Conservation (phyloP, 2,797 vertebrate genomes). For the Petrocephalus sullivani region DNA sequence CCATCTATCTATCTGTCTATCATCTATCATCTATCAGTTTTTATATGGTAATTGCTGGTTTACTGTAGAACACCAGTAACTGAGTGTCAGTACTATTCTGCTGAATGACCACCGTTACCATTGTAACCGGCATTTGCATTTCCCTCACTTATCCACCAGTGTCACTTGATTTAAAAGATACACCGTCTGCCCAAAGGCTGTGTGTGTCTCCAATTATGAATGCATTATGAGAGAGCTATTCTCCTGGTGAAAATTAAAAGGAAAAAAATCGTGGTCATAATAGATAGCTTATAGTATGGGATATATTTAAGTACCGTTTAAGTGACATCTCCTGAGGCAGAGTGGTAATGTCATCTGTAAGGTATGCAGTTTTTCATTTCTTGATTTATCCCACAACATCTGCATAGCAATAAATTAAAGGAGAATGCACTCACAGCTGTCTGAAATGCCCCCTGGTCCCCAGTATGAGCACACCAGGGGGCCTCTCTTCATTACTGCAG, state of each 20-base stretch:
- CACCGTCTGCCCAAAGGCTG: neutral
- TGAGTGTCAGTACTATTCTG: neutral
- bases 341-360: neutral
- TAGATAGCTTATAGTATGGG: neutral
- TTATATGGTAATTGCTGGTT: neutral
- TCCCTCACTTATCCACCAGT: neutral
- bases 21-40: neutral
- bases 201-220: neutral
- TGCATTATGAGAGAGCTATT: neutral
- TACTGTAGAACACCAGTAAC: neutral
- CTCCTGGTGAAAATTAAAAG: neutral
- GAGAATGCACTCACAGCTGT: neutral
- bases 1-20: neutral
- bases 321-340: neutral
- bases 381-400: neutral
- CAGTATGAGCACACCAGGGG: neutral
- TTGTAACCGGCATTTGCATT: neutral
- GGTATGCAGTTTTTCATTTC: neutral
- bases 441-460: neutral
- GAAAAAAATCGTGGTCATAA: neutral
- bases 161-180: neutral
- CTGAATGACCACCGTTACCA: neutral
- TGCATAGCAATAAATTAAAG: neutral
- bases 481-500: neutral
- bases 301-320: neutral